Evolutionary conservation across 2,888 invertebrate species (phyloP).

Genomic region (Eurytoma californica): DNA sequence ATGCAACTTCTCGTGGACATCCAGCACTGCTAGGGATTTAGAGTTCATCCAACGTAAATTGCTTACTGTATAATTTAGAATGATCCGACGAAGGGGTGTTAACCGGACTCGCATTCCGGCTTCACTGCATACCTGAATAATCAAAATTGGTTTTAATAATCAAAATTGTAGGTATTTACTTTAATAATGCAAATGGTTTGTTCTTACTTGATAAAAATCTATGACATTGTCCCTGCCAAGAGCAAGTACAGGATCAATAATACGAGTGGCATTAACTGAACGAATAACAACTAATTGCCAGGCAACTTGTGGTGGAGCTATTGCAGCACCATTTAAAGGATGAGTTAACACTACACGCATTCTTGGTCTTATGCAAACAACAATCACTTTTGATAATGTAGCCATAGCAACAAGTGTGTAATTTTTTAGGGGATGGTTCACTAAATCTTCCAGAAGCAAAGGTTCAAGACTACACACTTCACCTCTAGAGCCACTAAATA

Average conservation of each 20-base stretch:
- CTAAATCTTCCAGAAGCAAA: conserved; percentile 78
- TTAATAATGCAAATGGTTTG: conserved; percentile 10
- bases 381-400: conserved; percentile 91
- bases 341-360: conserved; percentile 88
- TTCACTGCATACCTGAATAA: conserved; percentile 76
- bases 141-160: background rate
- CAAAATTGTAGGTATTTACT: too few species aligned
- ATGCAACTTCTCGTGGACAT: conserved; percentile 89
- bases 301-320: conserved; percentile 90
- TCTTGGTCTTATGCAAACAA: conserved; percentile 86
- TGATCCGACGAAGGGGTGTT: conserved; percentile 83
- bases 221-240: conserved; percentile 90
- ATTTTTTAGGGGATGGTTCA: conserved; percentile 82
- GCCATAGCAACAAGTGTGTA: conserved; percentile 93
- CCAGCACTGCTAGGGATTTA: conserved; percentile 88
- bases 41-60: conserved; percentile 90
- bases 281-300: conserved; percentile 95
- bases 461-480: conserved; percentile 90
- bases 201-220: conserved; percentile 87
- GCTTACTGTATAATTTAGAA: conserved; percentile 83
- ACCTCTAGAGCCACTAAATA: conserved; percentile 97
- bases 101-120: conserved; percentile 78
- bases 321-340: conserved; percentile 82
- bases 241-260: conserved; percentile 90
- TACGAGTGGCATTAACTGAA: conserved; percentile 80